Base-by-base conservation (phyloP, 2,797 vertebrate genomes). In the Leptoclinus maculatus region DNA sequence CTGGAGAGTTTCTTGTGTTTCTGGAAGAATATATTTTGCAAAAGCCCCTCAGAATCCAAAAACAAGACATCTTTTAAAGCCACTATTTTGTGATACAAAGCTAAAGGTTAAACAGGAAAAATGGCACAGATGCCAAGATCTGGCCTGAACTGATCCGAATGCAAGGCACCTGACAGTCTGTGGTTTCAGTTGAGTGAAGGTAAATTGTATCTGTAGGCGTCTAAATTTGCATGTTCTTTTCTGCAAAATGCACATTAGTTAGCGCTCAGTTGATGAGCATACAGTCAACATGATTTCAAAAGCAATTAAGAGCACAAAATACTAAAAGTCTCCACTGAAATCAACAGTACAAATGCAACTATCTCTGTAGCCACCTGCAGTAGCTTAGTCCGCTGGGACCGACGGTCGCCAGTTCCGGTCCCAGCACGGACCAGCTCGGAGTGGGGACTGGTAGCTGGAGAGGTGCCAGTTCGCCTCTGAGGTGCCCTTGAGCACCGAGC, bases 31-130 rank as follows among this genome's bases (percentile, higher is more conserved):
- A 25, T 68, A 68, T 73, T 57, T 57, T 43, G 3, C 27, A 27
- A 7, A 57, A 72, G 25, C 36, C 23, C 54, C 25, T 79, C 12
- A 60, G 29, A 76, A 70, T 57, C 0, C 29, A 47, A 59, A 78
- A n/a, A 34, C 10, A 47, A 70, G 10, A 3, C 2, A 23, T 57
- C 4, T 53, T 53, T 25, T 29, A 36, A 21, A 76, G 32, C 1
- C 32, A 47, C 7, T 45, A 23, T 63, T 73, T 63, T 72, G 13
- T 58, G 19, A 27, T 57, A 14, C 63, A 67, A 63, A 39, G 56
- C 62, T 32, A 79, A 5, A 13, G 38, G 49, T 76, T 13, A 19
- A 23, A 32, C 11, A 32, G 29, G 29, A 65, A 1, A 43, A 21
- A 23, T 16, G 3, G 16, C 21, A 59, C 43, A 54, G n/a, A 53